These are phyloP conservation scores for Aphaenogaster ashmeadi DNA, from an alignment of 1,140 invertebrate species.

Conservation along the genomic window DNA sequence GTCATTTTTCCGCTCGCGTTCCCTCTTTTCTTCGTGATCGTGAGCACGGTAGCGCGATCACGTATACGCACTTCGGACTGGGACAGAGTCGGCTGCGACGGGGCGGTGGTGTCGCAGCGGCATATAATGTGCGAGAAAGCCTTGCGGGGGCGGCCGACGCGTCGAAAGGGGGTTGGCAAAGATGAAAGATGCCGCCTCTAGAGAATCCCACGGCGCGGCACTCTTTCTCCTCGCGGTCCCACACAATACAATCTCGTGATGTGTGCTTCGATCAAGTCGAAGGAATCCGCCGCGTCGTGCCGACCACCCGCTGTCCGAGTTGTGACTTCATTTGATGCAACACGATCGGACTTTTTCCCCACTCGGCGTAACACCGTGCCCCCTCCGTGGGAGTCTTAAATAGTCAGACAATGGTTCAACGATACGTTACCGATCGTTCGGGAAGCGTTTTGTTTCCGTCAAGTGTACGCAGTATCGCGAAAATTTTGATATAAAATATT, in stretches of 20 bases:
- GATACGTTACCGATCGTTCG: background rate
- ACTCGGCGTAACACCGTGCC: background rate
- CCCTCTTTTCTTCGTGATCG: constrained; percentile 59
- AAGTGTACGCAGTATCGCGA: background rate
- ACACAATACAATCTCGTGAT: constrained; percentile 83
- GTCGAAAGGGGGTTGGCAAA: constrained; percentile 75
- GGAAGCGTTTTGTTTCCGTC: constrained; percentile 10
- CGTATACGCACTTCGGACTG: background rate
- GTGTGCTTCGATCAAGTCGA: constrained; percentile 71
- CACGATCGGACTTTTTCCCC: constrained; percentile 40
- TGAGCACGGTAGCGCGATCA: constrained; percentile 61
- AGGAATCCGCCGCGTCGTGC: constrained; percentile 74
- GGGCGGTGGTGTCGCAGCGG: constrained; percentile 67
- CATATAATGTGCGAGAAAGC: constrained; percentile 65
- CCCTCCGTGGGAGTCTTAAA: background rate
- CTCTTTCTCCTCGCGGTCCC: constrained; percentile 63
- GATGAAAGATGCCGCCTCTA: constrained; percentile 84
- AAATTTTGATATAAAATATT: background rate
- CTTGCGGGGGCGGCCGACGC: constrained; percentile 66
- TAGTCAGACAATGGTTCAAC: background rate
- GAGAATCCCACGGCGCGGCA: constrained; percentile 81
- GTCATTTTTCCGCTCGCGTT: constrained; percentile 52
- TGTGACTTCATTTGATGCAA: constrained; percentile 85
- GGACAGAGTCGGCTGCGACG: constrained; percentile 26
- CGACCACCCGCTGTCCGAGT: constrained; percentile 84